Conservation (phyloP, 2,113 vertebrate species). For the Sceloporus tristichus region DNA sequence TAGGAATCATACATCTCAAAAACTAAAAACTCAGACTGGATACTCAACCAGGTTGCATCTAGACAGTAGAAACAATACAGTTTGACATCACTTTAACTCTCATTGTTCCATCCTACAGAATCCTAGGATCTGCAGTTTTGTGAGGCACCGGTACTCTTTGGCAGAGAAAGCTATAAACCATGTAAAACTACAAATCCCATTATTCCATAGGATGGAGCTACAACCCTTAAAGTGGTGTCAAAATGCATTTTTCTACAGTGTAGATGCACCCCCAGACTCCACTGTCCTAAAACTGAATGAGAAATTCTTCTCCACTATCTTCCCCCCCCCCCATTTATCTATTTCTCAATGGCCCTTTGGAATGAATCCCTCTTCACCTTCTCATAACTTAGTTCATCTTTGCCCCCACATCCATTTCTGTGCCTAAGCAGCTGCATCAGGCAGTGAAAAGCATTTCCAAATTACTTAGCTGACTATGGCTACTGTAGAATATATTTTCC, state of each 20-base stretch:
- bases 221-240: too few species aligned
- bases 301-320: not conserved
- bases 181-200: too few species aligned
- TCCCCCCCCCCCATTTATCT: not conserved
- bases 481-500: not conserved
- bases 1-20: not conserved
- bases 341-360: not conserved
- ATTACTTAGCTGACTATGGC: not conserved
- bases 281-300: not conserved
- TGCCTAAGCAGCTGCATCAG: not conserved
- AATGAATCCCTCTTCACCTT: not conserved
- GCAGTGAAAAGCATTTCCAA: not conserved
- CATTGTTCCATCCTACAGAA: too few species aligned
- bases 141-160: too few species aligned
- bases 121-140: too few species aligned
- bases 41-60: not conserved
- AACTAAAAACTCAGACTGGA: not conserved
- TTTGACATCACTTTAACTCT: too few species aligned
- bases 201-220: too few species aligned
- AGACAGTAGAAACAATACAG: too few species aligned
- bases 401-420: not conserved
- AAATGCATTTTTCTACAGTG: too few species aligned
- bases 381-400: not conserved
- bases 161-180: too few species aligned
- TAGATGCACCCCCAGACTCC: too few species aligned